Base-by-base conservation (phyloP, 2,888 invertebrate genomes). In the Melanargia galathea region DNA sequence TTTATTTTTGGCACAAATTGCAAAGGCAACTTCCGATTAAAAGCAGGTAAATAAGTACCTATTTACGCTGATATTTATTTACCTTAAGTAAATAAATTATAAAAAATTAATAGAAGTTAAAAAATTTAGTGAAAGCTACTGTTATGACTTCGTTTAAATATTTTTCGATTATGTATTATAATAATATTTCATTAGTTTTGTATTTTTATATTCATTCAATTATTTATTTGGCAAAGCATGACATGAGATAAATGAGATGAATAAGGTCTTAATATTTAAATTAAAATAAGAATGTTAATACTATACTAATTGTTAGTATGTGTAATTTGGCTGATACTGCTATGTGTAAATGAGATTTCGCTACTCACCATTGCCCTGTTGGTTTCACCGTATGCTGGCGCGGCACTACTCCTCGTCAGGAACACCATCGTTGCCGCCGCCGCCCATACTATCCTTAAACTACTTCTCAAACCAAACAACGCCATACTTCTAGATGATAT, bases 351-450 rank as follows among this genome's bases (percentile, higher is more conserved):
- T 22, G 40, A 62, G 60, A 35, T 48, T 46, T 10, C 7, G 8
- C 18, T 13, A 83, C 91, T 87, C 73, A 91, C 91, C 89, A 88
- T 91, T 26, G 91, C 91, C 67, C 83, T 88, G 68, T 89, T 87
- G 16, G 90, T 83, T 61, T 77, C 79, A 10, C 86, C 89, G 73
- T 87, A 86, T 70, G 87, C 72, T 13, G 91, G 91, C 45, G 91
- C 91, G 13, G 90, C 90, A 67, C 87, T 84, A 65, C 83, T 83
- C 70, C 82, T 82, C 54, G 83, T 82, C 18, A 88, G 75, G 67
- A 85, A 80, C 54, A 85, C 81, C 70, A 89, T 72, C 18, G 83
- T 77, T 54, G 77, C 80, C 65, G 76, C 74, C 71, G 73, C 73
- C 71, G 81, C 80, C 84, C 84, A 84, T 56, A 84, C 63, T 77